These are phyloP conservation scores for Leucoma salicis DNA, from an alignment of 2,888 invertebrate genomes.

Conservation along the genomic window DNA sequence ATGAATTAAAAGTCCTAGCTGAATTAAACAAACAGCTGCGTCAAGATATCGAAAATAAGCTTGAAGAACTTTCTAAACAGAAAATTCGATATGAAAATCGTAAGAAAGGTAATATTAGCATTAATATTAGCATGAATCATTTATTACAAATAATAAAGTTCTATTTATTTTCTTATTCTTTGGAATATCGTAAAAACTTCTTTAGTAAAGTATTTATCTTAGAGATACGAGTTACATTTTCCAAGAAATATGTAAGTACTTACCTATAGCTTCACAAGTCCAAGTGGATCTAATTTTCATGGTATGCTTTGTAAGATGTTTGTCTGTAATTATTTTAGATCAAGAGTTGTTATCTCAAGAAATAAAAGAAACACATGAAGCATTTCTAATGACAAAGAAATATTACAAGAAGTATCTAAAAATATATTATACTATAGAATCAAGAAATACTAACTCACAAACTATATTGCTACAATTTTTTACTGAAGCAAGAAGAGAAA, in stretches of 20 bases:
- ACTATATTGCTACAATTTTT: slow-evolving; percentile 68
- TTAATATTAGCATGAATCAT: slow-evolving; percentile 4
- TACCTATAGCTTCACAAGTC: too few relatives aligned
- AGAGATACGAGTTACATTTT: too few relatives aligned
- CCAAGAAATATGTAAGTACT: too few relatives aligned
- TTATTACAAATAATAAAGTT: too few relatives aligned
- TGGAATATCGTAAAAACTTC: not conserved
- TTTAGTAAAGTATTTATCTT: too few relatives aligned
- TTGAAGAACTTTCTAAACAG: slow-evolving; percentile 47
- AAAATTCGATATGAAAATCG: slow-evolving; percentile 56
- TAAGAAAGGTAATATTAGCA: slow-evolving; percentile 58
- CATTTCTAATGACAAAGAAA: slow-evolving; percentile 73
- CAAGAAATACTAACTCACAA: slow-evolving; percentile 47
- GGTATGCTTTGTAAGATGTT: too few relatives aligned
- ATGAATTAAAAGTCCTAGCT: slow-evolving; percentile 48
- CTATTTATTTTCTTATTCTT: not conserved
- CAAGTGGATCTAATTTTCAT: too few relatives aligned
- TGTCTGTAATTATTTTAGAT: slow-evolving; percentile 41
- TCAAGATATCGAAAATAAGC: slow-evolving; percentile 52
- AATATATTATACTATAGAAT: slow-evolving; percentile 66
- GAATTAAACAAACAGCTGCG: slow-evolving; percentile 59
- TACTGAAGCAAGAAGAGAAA: slow-evolving; percentile 64
- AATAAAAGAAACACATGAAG: slow-evolving; percentile 74
- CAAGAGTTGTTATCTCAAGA: slow-evolving; percentile 64
- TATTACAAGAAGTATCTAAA: slow-evolving; percentile 69